Evolutionary conservation across 2,113 vertebrate species (phyloP).

Genomic region (Larimichthys polyactis): DNA sequence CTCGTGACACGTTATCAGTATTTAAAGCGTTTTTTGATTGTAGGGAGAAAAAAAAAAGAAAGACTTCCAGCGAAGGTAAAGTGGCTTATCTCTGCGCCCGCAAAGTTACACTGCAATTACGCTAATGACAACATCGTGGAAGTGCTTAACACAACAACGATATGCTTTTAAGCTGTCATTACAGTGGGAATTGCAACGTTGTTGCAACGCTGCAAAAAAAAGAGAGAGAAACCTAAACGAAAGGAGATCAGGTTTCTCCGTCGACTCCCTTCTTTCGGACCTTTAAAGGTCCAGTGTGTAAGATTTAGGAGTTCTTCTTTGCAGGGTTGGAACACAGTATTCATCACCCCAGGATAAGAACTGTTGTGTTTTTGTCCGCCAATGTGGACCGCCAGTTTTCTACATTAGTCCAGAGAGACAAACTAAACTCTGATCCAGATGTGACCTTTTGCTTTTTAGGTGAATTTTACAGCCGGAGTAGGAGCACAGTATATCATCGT

Average conservation of each 20-base stretch:
- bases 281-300: background rate
- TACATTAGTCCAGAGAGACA: too few species aligned
- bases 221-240: background rate
- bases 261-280: background rate
- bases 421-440: too few species aligned
- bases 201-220: slow-evolving; percentile 16
- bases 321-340: too few species aligned
- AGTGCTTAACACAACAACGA: slow-evolving; percentile 25
- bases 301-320: too few species aligned
- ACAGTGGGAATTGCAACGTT: slow-evolving; percentile 41
- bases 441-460: too few species aligned
- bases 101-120: slow-evolving; percentile 52
- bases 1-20: slow-evolving; percentile 37
- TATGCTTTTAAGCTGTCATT: slow-evolving; percentile 57
- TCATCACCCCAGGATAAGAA: too few species aligned
- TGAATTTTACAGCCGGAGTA: too few species aligned
- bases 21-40: slow-evolving; percentile 2
- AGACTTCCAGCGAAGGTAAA: slow-evolving; percentile 21
- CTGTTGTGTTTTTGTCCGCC: too few species aligned
- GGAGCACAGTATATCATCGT: too few species aligned
- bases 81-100: slow-evolving; percentile 42
- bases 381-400: too few species aligned
- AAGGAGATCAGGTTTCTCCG: background rate
- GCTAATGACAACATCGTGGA: slow-evolving; percentile 59
- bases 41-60: too few species aligned